Evolutionary conservation across 30 jellyfish, hydroid and myxozoan genomes (phyloP).

Genomic region (Euphysa ruthae): DNA sequence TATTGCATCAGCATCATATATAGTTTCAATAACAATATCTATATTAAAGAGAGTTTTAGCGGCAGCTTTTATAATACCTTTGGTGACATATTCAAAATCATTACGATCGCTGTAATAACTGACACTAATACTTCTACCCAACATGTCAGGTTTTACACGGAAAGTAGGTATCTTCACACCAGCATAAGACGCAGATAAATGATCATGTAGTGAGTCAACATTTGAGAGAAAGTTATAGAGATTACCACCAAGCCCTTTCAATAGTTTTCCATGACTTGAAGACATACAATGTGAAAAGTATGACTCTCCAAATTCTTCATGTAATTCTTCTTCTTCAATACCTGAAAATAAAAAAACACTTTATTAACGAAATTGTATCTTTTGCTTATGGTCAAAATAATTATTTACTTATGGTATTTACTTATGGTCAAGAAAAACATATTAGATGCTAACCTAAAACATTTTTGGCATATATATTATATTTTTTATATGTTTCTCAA

Average conservation of each 20-base stretch:
- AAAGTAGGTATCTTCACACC: constrained; percentile 41
- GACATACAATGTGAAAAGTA: constrained; percentile 27
- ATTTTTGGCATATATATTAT: no score
- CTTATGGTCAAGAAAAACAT: no score
- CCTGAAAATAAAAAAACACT: background rate
- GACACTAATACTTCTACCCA: constrained; percentile 16
- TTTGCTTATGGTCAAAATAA: background rate
- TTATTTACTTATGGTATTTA: no score
- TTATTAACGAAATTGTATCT: background rate
- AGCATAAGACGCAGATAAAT: constrained; percentile 32
- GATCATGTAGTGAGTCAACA: constrained; percentile 42
- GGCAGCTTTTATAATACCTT: constrained; percentile 36
- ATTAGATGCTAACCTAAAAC: no score
- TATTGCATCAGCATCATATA: constrained; percentile 19
- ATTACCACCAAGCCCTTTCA: constrained; percentile 37
- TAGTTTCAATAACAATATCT: constrained; percentile 16
- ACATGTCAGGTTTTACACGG: constrained; percentile 27
- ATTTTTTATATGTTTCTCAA: no score
- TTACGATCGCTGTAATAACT: constrained; percentile 31
- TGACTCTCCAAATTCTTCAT: constrained; percentile 37
- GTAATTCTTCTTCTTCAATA: constrained; percentile 39
- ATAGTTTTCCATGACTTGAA: constrained; percentile 29
- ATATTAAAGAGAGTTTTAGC: constrained; percentile 25
- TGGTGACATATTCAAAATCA: constrained; percentile 32
- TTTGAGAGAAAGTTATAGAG: constrained; percentile 40